Evolutionary conservation across 1,140 invertebrate species (phyloP).

Genomic region (Cydia splendana): DNA sequence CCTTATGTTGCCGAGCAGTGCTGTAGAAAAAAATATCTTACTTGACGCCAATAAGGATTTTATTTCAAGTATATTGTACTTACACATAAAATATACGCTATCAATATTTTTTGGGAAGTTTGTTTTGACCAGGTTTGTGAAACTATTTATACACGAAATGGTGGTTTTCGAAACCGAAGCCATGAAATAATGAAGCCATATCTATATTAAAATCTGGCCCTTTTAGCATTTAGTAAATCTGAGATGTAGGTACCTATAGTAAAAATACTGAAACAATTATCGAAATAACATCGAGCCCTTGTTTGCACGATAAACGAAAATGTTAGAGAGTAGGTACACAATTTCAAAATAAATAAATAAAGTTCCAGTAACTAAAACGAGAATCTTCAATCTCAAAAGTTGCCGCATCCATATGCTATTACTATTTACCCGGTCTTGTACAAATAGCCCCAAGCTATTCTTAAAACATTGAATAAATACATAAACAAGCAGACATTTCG

Average conservation of each 20-base stretch:
- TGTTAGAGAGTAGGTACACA: no score
- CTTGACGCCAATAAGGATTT: background rate
- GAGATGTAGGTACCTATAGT: no score
- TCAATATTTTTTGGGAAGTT: background rate
- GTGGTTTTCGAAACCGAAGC: background rate
- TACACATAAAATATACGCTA: background rate
- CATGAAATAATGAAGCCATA: no score
- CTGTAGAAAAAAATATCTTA: background rate
- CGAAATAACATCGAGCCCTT: no score
- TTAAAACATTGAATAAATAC: conserved; percentile 52
- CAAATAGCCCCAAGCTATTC: conserved; percentile 37
- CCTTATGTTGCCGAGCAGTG: conserved; percentile 21
- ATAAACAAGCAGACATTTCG: conserved; percentile 46
- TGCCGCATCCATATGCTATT: conserved; percentile 57
- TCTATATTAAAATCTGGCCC: no score
- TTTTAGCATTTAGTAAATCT: no score
- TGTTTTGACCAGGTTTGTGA: background rate
- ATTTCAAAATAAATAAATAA: no score
- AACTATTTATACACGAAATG: background rate
- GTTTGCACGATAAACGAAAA: no score
- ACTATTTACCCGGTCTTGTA: conserved; percentile 38
- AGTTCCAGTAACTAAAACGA: no score
- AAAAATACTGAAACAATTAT: no score
- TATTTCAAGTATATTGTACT: background rate
- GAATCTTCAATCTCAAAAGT: conserved; percentile 14